phyloP scores from a whole-genome alignment of 2,888 invertebrate genomes.

The Xestia xanthographa region DNA sequence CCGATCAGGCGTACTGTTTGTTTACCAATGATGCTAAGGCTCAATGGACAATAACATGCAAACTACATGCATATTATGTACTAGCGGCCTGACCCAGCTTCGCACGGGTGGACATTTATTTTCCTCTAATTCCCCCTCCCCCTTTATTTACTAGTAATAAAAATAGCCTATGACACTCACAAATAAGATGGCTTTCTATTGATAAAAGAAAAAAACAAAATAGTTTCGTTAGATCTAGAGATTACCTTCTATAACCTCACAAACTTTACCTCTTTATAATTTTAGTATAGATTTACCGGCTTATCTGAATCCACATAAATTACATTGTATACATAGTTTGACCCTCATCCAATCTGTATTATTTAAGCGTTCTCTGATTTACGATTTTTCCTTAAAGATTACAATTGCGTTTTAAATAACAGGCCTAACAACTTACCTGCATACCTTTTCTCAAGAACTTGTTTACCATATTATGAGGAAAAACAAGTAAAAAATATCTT shows the following conservation, averaged over 20 bases:
- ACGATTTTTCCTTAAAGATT: slow-evolving; percentile 32
- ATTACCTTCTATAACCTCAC: too few species aligned
- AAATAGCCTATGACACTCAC: too few species aligned
- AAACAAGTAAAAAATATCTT: slow-evolving; percentile 10
- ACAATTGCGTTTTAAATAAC: slow-evolving; percentile 19
- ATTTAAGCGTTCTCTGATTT: slow-evolving; percentile 14
- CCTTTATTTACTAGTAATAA: too few species aligned
- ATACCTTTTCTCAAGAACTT: slow-evolving; percentile 8
- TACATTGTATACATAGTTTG: slow-evolving; percentile 1
- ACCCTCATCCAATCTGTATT: background rate
- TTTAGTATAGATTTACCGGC: background rate
- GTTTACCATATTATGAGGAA: slow-evolving; percentile 39
- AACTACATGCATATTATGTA: background rate
- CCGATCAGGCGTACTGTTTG: background rate
- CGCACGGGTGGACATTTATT: too few species aligned
- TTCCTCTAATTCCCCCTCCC: too few species aligned
- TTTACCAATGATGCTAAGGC: background rate
- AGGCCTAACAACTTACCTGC: background rate
- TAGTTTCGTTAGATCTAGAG: too few species aligned
- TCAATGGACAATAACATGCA: background rate
- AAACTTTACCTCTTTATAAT: too few species aligned
- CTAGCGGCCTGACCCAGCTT: too few species aligned
- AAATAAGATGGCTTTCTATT: too few species aligned
- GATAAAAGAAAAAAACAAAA: too few species aligned
- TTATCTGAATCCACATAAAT: slow-evolving; percentile 3